Evolutionary conservation across 2,888 invertebrate genomes (phyloP), one percentile per base, ranked within the genome.

Genomic region (Deilephila elpenor): DNA sequence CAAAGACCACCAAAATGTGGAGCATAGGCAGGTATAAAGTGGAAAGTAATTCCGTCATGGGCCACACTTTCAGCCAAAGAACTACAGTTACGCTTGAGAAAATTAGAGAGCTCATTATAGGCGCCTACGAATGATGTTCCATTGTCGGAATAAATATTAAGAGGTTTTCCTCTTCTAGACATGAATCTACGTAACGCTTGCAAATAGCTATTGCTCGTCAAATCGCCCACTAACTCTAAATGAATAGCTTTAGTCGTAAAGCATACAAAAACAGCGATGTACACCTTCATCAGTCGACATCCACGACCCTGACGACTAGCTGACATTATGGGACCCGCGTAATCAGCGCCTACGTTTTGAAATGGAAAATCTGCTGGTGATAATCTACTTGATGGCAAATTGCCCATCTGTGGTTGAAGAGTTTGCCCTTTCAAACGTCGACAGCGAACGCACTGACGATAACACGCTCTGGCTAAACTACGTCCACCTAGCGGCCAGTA

Each of bases 61-160:
- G 59, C 59, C n/a, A n/a, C 59, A 6, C 25, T 11, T 25, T 59
- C 59, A 59, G 25, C 5, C 11, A 59, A 20, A 20, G 59, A 67
- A 20, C 34, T 44, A 67, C 20, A 20, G 17, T 20, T 44, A 19
- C 67, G 67, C 67, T 44, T 44, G n/a, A 67, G 44, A 20, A 67
- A 37, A 19, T 71, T 74, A 0, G 64, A 61, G 2, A 81, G 14
- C 4, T 79, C 77, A n/a, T 78, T 79, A 59, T 74, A 81, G 7
- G 79, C 80, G 2, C 81, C 80, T 4, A 80, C 78, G 62, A 81
- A 81, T 34, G 79, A 78, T 32, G 78, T 78, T 5, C 78, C 78
- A 19, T 78, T 77, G 51, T 78, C 75, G 1, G 76, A 77, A 73
- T 77, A 79, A 56, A 78, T 79, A 60, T 77, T 70, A 32, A 37